Evolutionary conservation across 2,797 vertebrate genomes (phyloP).

Genomic region (Phoxinus dragarum): DNA sequence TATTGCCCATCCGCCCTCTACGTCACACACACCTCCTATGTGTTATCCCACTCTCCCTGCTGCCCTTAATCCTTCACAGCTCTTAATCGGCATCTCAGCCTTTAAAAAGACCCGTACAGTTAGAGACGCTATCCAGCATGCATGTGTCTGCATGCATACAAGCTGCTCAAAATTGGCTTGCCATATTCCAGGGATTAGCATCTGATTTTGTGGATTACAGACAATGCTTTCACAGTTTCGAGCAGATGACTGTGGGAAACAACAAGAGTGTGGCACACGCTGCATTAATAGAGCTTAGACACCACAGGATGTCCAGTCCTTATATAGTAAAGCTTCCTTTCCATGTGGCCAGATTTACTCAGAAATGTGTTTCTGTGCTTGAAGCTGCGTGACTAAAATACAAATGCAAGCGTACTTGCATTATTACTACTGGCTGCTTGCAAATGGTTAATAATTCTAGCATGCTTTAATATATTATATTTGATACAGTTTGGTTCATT

Average conservation of each 20-base stretch:
- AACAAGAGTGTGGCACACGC: neutral
- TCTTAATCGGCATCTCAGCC: slow-evolving; percentile 57
- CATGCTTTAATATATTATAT: neutral
- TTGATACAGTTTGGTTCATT: neutral
- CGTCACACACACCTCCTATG: slow-evolving; percentile 26
- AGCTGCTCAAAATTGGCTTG: slow-evolving; percentile 26
- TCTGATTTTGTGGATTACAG: slow-evolving; percentile 48
- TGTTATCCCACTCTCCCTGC: slow-evolving; percentile 27
- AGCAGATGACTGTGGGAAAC: slow-evolving; percentile 16
- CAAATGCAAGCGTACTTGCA: slow-evolving; percentile 14
- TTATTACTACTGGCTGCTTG: neutral
- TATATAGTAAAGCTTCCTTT: slow-evolving; percentile 37
- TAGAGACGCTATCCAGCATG: slow-evolving; percentile 3
- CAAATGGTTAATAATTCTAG: neutral
- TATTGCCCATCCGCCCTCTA: slow-evolving; percentile 24
- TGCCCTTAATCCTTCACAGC: slow-evolving; percentile 61
- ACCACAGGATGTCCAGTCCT: slow-evolving; percentile 24
- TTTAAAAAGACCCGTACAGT: slow-evolving; percentile 56
- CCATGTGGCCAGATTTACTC: slow-evolving; percentile 2
- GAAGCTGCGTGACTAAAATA: slow-evolving; percentile 24
- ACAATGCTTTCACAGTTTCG: slow-evolving; percentile 45
- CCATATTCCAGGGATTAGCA: slow-evolving; percentile 49
- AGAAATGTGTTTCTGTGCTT: neutral
- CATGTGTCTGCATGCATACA: slow-evolving; percentile 17
- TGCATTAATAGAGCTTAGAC: slow-evolving; percentile 18